Evolutionary conservation across 2,113 vertebrate genomes (phyloP).

Genomic region (Garra rufa): DNA sequence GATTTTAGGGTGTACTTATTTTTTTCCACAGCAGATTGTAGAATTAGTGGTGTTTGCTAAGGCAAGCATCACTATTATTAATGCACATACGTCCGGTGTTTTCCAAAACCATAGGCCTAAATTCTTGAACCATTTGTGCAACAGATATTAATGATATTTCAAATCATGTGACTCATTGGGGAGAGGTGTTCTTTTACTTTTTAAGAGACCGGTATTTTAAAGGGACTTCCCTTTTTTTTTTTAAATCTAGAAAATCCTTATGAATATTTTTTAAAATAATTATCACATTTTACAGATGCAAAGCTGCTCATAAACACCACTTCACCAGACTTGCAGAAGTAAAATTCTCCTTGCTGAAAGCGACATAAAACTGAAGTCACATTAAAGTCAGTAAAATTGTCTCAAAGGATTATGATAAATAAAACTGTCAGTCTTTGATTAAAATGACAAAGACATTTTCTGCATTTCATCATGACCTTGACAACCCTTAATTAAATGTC

Average conservation of each 20-base stretch:
- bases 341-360: neutral
- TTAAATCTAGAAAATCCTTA: too few relatives aligned
- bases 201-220: too few relatives aligned
- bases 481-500: neutral
- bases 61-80: neutral
- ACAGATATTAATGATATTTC: neutral
- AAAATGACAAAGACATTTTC: neutral
- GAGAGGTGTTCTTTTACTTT: neutral
- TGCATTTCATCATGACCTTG: neutral
- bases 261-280: too few relatives aligned
- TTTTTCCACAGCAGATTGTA: neutral
- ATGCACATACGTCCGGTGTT: neutral
- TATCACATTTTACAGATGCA: too few relatives aligned
- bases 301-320: neutral
- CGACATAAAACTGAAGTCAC: neutral
- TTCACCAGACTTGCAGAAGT: neutral
- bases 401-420: neutral
- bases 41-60: neutral
- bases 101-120: neutral
- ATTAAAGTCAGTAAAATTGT: neutral
- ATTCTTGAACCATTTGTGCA: neutral
- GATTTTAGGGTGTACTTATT: neutral
- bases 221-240: too few relatives aligned
- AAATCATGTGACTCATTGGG: neutral
- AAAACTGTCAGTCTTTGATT: neutral